Evolutionary conservation across 2,113 vertebrate genomes (phyloP).

Genomic region (Clarias gariepinus): DNA sequence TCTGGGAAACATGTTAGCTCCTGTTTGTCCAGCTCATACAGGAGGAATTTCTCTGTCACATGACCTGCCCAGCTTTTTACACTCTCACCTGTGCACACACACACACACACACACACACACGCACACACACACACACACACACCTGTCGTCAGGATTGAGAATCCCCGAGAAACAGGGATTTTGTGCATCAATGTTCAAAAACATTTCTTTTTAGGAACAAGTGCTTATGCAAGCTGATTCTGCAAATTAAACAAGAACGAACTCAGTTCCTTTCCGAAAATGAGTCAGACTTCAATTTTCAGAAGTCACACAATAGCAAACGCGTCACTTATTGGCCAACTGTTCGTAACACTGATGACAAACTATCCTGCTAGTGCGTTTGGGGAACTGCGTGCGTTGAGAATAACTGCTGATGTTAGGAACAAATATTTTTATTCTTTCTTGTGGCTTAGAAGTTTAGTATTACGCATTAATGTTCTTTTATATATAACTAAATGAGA

Average conservation of each 20-base stretch:
- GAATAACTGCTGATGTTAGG: not conserved
- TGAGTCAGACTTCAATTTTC: not conserved
- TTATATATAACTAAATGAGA: not conserved
- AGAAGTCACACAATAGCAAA: not conserved
- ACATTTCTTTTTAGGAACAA: not conserved
- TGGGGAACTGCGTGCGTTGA: not conserved
- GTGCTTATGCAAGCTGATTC: not conserved
- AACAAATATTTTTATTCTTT: not conserved
- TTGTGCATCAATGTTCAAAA: not conserved
- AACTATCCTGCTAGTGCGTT: not conserved
- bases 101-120: not conserved
- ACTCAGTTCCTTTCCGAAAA: not conserved
- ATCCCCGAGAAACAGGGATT: not conserved
- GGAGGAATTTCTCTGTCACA: not conserved
- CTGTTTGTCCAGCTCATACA: not conserved
- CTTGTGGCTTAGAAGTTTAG: not conserved
- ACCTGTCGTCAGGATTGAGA: not conserved
- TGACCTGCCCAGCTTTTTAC: not conserved
- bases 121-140: not conserved
- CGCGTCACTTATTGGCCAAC: not conserved
- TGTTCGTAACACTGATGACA: not conserved
- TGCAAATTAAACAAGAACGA: not conserved
- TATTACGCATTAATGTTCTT: not conserved
- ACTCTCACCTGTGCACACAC: not conserved
- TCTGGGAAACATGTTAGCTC: not conserved